phyloP scores from a whole-genome alignment of 2,888 invertebrate genomes.

The Cantharis rufa region DNA sequence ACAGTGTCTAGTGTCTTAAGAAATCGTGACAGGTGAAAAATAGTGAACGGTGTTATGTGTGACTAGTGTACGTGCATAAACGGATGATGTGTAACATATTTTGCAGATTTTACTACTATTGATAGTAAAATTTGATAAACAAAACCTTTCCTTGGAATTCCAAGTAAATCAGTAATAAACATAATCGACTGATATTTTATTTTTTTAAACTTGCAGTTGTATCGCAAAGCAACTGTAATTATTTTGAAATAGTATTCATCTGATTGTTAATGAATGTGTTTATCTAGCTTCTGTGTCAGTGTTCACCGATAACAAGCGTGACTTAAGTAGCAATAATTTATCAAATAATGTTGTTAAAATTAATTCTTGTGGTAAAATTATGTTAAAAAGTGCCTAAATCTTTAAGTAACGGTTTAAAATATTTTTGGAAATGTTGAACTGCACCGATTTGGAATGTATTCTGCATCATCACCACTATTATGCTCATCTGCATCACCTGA shows the following conservation, averaged over 20 bases:
- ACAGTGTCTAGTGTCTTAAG: conserved; percentile 40
- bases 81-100: background rate
- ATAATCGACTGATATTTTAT: background rate
- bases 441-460: conserved; percentile 78
- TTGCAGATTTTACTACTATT: background rate
- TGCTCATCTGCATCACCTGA: conserved; percentile 71
- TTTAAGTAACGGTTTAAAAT: background rate
- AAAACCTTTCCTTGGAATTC: background rate
- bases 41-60: conserved; percentile 11
- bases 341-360: background rate
- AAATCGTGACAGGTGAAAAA: conserved; percentile 35
- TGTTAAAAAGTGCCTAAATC: background rate
- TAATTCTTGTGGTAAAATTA: background rate
- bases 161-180: background rate
- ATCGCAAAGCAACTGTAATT: background rate
- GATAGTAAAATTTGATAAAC: background rate
- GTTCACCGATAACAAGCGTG: background rate
- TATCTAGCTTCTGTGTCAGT: background rate
- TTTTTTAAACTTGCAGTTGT: background rate
- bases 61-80: background rate
- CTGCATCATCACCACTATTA: conserved; percentile 76
- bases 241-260: background rate
- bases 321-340: background rate
- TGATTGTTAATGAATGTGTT: background rate
- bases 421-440: conserved; percentile 67